phyloP scores from a whole-genome alignment of 2,113 vertebrate species.

The Alaudala cheleensis region DNA sequence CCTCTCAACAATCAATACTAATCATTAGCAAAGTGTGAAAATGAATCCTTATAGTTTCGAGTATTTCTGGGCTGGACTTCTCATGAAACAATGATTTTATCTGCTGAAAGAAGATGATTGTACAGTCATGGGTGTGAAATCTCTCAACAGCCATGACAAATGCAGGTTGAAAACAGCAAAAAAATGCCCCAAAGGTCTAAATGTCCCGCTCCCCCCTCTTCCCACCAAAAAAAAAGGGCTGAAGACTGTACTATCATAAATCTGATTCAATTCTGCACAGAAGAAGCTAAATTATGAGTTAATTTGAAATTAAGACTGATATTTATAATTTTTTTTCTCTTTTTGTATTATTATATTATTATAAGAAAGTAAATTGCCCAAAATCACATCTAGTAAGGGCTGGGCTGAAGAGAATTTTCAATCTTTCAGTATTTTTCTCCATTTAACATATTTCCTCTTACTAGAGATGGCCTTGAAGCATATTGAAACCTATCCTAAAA shows the following conservation, averaged over 20 bases:
- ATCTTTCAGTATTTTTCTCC: neutral
- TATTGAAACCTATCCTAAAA: neutral
- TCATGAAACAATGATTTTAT: neutral
- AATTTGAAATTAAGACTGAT: neutral
- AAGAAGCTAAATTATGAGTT: neutral
- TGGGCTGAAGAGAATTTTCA: neutral
- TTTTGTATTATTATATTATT: no score
- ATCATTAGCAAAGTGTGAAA: neutral
- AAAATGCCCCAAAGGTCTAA: neutral
- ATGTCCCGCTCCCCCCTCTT: rapidly evolving
- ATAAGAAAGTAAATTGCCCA: neutral
- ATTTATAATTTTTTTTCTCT: no score
- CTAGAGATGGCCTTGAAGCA: neutral
- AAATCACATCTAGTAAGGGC: neutral
- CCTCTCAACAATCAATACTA: neutral
- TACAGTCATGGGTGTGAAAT: neutral
- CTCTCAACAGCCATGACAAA: neutral
- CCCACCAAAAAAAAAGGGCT: rapidly evolving
- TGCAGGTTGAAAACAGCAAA: neutral
- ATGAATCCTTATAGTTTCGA: neutral
- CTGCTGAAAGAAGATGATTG: neutral
- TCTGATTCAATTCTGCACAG: neutral
- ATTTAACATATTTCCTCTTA: neutral
- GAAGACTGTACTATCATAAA: neutral
- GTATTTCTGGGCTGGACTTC: neutral